A percentile compares a stretch with the other conserved stretches of the same genome.
Conservation (phyloP, 2,797 vertebrate genomes). For the Moxostoma hubbsi region DNA sequence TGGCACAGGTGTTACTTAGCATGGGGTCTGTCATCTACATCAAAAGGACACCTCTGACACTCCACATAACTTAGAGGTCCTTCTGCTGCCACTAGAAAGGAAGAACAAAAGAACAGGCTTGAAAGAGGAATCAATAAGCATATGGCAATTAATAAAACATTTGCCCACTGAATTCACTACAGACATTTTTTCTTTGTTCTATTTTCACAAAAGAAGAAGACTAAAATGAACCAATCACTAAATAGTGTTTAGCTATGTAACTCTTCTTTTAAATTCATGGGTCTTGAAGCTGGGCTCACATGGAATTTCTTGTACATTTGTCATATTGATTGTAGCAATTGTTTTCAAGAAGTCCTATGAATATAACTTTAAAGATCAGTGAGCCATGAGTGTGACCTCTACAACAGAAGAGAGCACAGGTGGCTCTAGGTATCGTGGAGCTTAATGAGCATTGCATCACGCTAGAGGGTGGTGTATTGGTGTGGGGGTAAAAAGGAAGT, state of each 20-base stretch:
- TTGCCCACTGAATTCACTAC: conserved; percentile 88
- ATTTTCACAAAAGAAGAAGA: conserved; percentile 56
- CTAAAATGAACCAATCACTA: conserved; percentile 51
- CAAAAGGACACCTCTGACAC: conserved; percentile 93
- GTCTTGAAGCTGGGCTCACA: conserved; percentile 12
- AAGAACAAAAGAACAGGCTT: conserved; percentile 90
- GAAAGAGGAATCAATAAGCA: conserved; percentile 93
- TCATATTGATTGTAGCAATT: neutral
- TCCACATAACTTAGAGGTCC: conserved; percentile 91
- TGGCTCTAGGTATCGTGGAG: neutral
- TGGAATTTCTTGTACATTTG: conserved; percentile 35
- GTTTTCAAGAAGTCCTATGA: conserved; percentile 1
- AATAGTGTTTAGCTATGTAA: conserved; percentile 47
- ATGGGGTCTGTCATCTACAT: conserved; percentile 89
- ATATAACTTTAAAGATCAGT: neutral
- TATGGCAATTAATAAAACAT: conserved; percentile 94
- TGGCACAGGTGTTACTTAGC: conserved; percentile 77
- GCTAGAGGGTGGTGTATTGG: neutral
- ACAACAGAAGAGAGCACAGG: neutral
- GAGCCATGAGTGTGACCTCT: no score
- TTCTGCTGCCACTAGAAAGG: conserved; percentile 91
- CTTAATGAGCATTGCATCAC: neutral
- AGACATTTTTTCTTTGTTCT: conserved; percentile 81
- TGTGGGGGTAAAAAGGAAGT: neutral
- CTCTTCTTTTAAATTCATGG: conserved; percentile 42